Evolutionary conservation across 2,113 vertebrate genomes (phyloP), one percentile per base, ranked within the genome.

Genomic region (Phaethon lepturus): DNA sequence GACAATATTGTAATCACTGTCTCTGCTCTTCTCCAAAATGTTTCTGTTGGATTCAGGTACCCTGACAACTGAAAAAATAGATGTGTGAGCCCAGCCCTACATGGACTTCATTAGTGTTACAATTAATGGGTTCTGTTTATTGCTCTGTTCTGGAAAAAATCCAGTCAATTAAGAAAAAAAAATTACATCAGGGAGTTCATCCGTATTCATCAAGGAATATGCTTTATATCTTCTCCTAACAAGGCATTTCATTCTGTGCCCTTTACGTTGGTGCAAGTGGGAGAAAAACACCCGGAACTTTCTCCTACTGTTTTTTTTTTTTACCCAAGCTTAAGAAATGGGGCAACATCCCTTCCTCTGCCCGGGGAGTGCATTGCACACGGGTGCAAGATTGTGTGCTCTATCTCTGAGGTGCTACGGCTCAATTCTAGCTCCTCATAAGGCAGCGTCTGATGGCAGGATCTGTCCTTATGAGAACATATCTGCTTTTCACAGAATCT

Each of bases 401-500:
- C 25, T 13, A 2, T 40, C 53, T 25, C 79, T 50, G 40, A 35
- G n/a, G 47, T 44, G 31, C 55, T 55, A 3, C 1, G 1, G 44
- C 56, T 69, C 45, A 73, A 18, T 31, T 45, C 71, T 53, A 12
- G 26, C 67, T 83, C 35, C 71, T 76, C 9, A 0, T 12, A 56
- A 80, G 75, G 28, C 33, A 15, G 14, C 0, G 0, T 19, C 68
- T 62, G 19, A 47, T 74, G 52, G 33, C 52, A 85, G 47, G 58
- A 55, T 63, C 40, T 58, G 58, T 67, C 62, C 59, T 52, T 53
- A 45, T 19, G 40, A 67, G 67, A 74, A 55, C 1, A 0, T 73
- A 59, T 19, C 59, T 88, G 52, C 88, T 81, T 95, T 77, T 71
- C 92, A 92, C 63, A 77, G 79, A 80, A 74, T 33, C 72, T 91